Base-by-base conservation (phyloP, 1,140 invertebrate species). In the Zeugodacus cucurbitae region DNA sequence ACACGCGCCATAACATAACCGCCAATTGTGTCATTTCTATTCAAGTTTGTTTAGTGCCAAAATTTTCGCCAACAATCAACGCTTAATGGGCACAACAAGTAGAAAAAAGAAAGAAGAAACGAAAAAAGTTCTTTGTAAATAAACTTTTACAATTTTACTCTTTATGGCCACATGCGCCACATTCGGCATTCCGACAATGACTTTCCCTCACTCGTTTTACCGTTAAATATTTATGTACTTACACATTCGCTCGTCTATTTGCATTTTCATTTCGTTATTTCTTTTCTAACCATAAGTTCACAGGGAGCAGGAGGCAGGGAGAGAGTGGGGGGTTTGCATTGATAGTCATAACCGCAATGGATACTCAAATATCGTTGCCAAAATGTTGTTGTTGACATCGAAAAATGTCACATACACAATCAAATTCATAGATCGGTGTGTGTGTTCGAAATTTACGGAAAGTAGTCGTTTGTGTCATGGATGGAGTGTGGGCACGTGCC, bases 361-460 rank as follows among this genome's bases (percentile, higher is more conserved):
- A 26, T 54, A n/a, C 67, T 74, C 67, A 67, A 17, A 17, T 62
- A 17, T 34, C 41, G 34, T 32, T 74, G 67, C 67, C 67, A 41
- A 74, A 74, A 74, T 32, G 67, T 74, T 74, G 67, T 74, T 74
- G 67, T 74, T 74, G 67, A 37, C 67, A 74, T 74, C 67, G 34
- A 74, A 74, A 74, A 37, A 41, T 74, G 34, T 74, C 34, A 41
- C 6, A 37, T 20, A 7, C 32, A 74, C 41, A 41, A 1, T 8
- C 3, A 70, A 1, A 34, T 32, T 5, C 29, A 17, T 37, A 20
- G 26, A 22, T 70, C 32, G 4, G 32, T 4, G 32, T 29, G 34
- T 59, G n/a, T 4, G 20, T 59, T 6, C 6, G 20, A 17, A n/a
- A 26, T 26, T 62, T 34, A 37, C 34, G 20, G 34, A 74, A 41